Conservation (phyloP, 2,113 vertebrate species). For the Emberiza fucata region DNA sequence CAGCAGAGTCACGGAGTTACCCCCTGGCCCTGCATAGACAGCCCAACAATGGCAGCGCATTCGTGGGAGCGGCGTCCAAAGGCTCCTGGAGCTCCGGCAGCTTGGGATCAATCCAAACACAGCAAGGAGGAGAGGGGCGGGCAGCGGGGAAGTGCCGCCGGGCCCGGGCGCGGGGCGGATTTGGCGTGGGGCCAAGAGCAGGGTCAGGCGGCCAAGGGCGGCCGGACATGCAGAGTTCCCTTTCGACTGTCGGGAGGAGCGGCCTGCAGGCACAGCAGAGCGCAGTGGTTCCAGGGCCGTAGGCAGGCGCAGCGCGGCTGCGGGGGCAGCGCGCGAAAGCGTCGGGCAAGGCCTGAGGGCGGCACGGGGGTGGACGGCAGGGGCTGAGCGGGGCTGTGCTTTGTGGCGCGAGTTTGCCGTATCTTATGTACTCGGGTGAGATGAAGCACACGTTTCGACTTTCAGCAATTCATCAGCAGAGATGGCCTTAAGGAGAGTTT, state of each 20-base stretch:
- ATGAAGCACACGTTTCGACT: neutral
- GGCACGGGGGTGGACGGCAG: rapidly evolving
- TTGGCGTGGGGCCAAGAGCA: neutral
- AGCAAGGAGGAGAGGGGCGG: neutral
- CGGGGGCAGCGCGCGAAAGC: neutral
- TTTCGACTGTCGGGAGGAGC: rapidly evolving
- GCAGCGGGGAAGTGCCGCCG: rapidly evolving
- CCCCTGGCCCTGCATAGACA: no score
- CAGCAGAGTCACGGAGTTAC: no score
- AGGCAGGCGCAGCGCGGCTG: rapidly evolving
- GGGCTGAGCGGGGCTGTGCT: neutral
- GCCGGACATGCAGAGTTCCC: neutral
- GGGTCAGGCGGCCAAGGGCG: neutral
- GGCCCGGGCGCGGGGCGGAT: rapidly evolving
- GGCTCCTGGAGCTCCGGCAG: neutral
- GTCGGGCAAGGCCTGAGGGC: no score
- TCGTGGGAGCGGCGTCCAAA: no score
- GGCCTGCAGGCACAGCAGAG: no score
- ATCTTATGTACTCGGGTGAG: rapidly evolving
- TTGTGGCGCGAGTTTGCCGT: rapidly evolving
- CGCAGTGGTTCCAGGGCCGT: neutral
- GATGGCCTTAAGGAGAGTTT: neutral
- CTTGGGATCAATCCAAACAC: neutral
- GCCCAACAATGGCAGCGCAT: no score
- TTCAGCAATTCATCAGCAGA: neutral